These are phyloP conservation scores for Bergia puertoricense DNA, from an alignment of 92 coral and sea anemone genomes.

Conservation along the genomic window DNA sequence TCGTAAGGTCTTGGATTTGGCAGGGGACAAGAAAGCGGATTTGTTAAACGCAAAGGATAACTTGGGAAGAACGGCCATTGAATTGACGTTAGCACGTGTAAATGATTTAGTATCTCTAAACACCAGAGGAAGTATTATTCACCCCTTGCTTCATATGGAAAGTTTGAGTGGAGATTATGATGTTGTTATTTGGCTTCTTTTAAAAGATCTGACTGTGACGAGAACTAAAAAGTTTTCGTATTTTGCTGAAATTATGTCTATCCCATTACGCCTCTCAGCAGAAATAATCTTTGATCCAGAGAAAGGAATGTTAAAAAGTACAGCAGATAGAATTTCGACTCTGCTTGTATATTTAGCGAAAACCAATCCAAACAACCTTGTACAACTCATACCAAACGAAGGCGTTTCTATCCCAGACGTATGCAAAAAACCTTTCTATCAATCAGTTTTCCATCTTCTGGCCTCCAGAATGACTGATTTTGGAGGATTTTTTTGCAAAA, in stretches of 20 bases:
- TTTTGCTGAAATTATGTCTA: not conserved
- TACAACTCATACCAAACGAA: not conserved
- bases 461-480: slow-evolving; percentile 31
- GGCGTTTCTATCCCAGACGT: not conserved
- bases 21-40: not conserved
- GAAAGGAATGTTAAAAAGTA: not conserved
- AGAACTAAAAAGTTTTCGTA: not conserved
- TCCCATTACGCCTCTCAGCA: not conserved
- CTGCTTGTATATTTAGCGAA: not conserved
- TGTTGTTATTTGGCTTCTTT: not conserved
- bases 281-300: rapidly evolving
- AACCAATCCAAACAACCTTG: not conserved
- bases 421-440: slow-evolving; percentile 9
- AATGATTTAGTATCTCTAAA: not conserved
- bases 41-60: slow-evolving; percentile 11
- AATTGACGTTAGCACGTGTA: slow-evolving; percentile 13
- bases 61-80: slow-evolving; percentile 10
- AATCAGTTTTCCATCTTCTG: slow-evolving; percentile 37
- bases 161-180: slow-evolving; percentile 12
- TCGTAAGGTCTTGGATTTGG: rapidly evolving
- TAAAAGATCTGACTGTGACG: not conserved
- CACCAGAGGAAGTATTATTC: not conserved
- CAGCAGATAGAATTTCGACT: not conserved
- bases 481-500: slow-evolving; percentile 16
- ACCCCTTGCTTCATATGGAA: not conserved